A percentile compares a stretch with the other conserved stretches of the same genome.
These are phyloP conservation scores for Calameuta pallipes DNA, from an alignment of 2,888 invertebrate genomes.

Conservation along the genomic window DNA sequence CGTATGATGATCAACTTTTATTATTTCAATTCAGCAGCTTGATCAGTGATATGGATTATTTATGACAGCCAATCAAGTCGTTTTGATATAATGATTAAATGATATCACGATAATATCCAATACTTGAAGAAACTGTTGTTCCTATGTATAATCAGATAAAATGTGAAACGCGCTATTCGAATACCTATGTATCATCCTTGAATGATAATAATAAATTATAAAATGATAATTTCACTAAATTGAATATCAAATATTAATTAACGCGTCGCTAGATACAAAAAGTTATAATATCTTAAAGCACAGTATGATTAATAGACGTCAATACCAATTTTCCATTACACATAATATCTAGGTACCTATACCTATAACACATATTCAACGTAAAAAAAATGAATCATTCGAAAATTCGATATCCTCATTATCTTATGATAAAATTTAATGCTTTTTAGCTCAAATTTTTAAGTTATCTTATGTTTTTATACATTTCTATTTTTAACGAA, in stretches of 20 bases:
- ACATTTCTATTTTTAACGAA: too few species aligned
- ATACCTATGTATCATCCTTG: not conserved
- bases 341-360: too few species aligned
- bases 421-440: too few species aligned
- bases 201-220: not conserved
- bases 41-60: not conserved
- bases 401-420: too few species aligned
- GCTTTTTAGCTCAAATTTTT: too few species aligned
- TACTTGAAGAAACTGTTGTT: not conserved
- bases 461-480: too few species aligned
- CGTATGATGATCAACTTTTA: not conserved
- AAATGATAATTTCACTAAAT: not conserved
- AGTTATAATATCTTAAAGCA: not conserved
- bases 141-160: too few species aligned
- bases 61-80: not conserved
- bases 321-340: not conserved
- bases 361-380: too few species aligned
- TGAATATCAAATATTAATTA: not conserved
- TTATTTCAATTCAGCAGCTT: not conserved
- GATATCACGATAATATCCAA: not conserved
- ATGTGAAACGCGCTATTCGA: not conserved
- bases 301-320: not conserved
- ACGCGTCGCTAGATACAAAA: not conserved
- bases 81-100: not conserved
- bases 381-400: too few species aligned